Evolutionary conservation across 1,140 invertebrate species (phyloP), one percentile per base, ranked within the genome.

Genomic region (Bombus huntii): DNA sequence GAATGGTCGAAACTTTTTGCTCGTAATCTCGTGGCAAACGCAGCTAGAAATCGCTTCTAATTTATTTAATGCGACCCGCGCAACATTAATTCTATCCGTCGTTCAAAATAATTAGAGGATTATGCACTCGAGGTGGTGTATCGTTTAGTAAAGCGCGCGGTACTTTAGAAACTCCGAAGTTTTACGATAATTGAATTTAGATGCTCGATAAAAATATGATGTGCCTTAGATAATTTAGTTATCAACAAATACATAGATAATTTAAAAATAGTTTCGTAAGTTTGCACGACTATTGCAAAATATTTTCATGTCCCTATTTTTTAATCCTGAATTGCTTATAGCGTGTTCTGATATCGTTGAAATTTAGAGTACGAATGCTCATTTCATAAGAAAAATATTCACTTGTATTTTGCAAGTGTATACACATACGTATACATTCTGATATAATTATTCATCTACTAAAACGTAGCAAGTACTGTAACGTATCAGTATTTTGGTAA

Each of bases 41-140:
- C 28, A 25, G 57, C 66, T 44, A 57, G 44, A 57, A 71, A 57
- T 72, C 34, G 66, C 34, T 72, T 79, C 34, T 57, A 44, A 44
- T 81, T 81, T 72, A 70, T 71, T 71, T 71, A 57, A 81, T 12
- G 25, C n/a, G 65, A 15, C 5, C 37, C 22, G 37, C 12, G 22
- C 42, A 44, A 31, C 28, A 62, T 79, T 79, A 79, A 79, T 79
- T 68, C 42, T 13, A 47, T 44, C 34, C 25, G 74, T 59, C 44
- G 44, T 81, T 73, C n/a, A 34, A 81, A 72, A 53, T 62, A 81
- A 62, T 81, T 81, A 59, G 10, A 62, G 47, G 47, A 47, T 68
- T 79, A 70, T 70, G 65, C 42, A 18, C 13, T 12, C 18, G 25
- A 39, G 37, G 28, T 34, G 31, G 25, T 72, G 34, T 42, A 72